Evolutionary conservation across 2,113 vertebrate genomes (phyloP), one percentile per base, ranked within the genome.

Genomic region (Sinocyclocheilus anophthalmus): DNA sequence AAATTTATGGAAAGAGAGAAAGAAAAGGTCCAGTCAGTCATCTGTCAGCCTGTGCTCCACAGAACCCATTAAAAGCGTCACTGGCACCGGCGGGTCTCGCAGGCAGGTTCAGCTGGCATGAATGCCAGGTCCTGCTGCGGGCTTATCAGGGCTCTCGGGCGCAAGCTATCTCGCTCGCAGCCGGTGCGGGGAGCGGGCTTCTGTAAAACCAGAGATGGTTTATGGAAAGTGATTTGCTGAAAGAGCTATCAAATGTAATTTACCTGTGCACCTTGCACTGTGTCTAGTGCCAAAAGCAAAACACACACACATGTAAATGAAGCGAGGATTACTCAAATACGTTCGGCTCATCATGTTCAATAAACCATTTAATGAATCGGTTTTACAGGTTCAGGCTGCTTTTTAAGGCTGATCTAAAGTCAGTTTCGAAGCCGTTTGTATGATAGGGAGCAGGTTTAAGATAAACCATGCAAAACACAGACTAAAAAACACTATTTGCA

Each of bases 221-320:
- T 67, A 81, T 81, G 59, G 79, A 81, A 81, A 81, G 42, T n/a
- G 79, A 65, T 81, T 81, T 81, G 59, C 59, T 45, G 42, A 67
- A 79, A 80, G 14, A 81, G 79, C 79, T 67, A 81, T 81, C 59
- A 81, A 65, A 65, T 11, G 10, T 65, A 81, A 81, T 81, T 45
- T 30, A 81, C 59, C 20, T 65, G 13, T 81, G 79, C 61, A 81
- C 59, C 59, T 67, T 81, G 79, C 37, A 48, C n/a, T 48, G 79
- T 45, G 39, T 81, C n/a, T 42, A 48, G n/a, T 5, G 37, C 59
- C 59, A 45, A 48, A 63, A 81, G 59, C 39, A 67, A 81, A 81
- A 81, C 39, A 81, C 59, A 81, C 79, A 48, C 48, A 81, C 59
- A 81, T 39, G 59, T 67, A 81, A 81, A 81, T 81, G 79, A 81